A percentile compares a stretch with the other conserved stretches of the same genome.
These are phyloP conservation scores for Bombus turneri DNA, from an alignment of 1,140 invertebrate genomes.

Conservation along the genomic window DNA sequence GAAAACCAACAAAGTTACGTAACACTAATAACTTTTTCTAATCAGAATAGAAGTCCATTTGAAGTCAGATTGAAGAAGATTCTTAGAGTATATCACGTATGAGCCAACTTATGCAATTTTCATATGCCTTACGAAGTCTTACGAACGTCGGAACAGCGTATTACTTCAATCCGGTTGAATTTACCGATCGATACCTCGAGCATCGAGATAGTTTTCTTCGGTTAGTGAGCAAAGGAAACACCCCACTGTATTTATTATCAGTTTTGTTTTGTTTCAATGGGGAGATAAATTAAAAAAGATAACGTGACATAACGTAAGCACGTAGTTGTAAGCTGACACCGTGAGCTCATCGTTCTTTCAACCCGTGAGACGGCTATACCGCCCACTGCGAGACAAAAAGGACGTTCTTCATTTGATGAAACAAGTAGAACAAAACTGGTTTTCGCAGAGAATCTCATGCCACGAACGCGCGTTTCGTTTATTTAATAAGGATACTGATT, in stretches of 20 bases:
- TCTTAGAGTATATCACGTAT: background rate
- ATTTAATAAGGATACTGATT: slow-evolving; percentile 8
- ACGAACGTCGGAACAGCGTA: slow-evolving; percentile 2
- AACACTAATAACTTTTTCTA: background rate
- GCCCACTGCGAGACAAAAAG: slow-evolving; percentile 69
- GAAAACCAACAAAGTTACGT: too few relatives aligned
- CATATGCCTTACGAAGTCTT: background rate
- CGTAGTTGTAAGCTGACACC: slow-evolving; percentile 66
- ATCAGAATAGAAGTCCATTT: too few relatives aligned
- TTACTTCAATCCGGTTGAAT: slow-evolving; percentile 10
- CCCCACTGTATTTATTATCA: slow-evolving; percentile 9
- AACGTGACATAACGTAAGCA: slow-evolving; percentile 50
- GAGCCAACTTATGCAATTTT: background rate
- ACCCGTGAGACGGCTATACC: slow-evolving; percentile 53
- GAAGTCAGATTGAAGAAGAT: background rate
- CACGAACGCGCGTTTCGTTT: slow-evolving; percentile 2
- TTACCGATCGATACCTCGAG: slow-evolving; percentile 17
- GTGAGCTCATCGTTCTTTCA: slow-evolving; percentile 58
- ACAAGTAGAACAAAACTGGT: slow-evolving; percentile 46
- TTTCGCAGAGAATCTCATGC: slow-evolving; percentile 60
- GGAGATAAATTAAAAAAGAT: slow-evolving; percentile 52
- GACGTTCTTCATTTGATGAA: slow-evolving; percentile 58
- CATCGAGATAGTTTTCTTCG: background rate
- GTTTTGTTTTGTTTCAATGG: slow-evolving; percentile 10
- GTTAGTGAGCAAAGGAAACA: too few relatives aligned